A percentile compares a stretch with the other conserved stretches of the same genome.
phyloP scores from a whole-genome alignment of 2,888 invertebrate species.

The Nematopogon swammerdamellus region DNA sequence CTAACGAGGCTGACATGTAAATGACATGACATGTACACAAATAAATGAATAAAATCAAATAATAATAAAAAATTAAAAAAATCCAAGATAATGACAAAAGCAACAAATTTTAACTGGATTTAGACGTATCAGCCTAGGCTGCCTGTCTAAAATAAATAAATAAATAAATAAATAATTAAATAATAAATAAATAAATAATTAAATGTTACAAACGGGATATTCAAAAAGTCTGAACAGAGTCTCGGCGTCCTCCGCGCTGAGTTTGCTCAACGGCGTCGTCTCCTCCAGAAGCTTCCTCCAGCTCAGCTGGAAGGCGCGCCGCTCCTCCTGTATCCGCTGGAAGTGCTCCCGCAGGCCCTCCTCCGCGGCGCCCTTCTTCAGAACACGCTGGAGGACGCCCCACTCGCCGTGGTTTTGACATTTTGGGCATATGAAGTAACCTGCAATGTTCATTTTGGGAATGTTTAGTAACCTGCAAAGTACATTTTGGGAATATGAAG shows the following conservation, averaged over 20 bases:
- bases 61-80: not conserved
- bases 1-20: no score
- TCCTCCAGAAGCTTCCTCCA: slow-evolving; percentile 42
- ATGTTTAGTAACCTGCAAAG: no score
- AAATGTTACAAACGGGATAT: slow-evolving; percentile 46
- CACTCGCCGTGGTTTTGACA: slow-evolving; percentile 68
- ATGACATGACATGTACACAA: not conserved
- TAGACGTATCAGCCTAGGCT: no score
- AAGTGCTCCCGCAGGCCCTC: slow-evolving; percentile 28
- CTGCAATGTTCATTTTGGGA: slow-evolving; percentile 54
- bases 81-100: no score
- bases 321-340: slow-evolving; percentile 26
- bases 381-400: slow-evolving; percentile 52
- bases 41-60: not conserved
- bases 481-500: no score
- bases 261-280: slow-evolving; percentile 35
- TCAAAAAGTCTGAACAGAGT: slow-evolving; percentile 53
- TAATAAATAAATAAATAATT: not conserved
- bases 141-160: no score
- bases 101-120: no score
- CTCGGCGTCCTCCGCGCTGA: slow-evolving; percentile 37
- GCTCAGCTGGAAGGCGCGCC: slow-evolving; percentile 34
- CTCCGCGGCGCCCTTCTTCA: slow-evolving; percentile 40
- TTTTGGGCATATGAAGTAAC: slow-evolving; percentile 66
- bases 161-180: not conserved